These are phyloP conservation scores for Zaprionus nigranus DNA, from an alignment of 1,140 invertebrate genomes.

Conservation along the genomic window DNA sequence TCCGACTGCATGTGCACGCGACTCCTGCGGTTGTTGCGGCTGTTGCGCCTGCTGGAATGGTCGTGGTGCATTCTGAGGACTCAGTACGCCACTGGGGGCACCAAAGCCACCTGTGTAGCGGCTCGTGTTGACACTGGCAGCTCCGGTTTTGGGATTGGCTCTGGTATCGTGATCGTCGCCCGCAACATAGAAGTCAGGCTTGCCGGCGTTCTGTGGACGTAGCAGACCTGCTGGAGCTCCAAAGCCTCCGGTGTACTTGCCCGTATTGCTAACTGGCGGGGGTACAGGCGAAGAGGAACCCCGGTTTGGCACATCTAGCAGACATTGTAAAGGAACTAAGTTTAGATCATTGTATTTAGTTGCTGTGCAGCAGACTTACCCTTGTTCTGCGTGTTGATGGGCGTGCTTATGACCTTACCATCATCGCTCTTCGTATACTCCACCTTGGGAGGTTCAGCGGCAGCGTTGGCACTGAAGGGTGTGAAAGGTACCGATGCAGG, in stretches of 20 bases:
- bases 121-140: constrained; percentile 38
- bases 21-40: constrained; percentile 17
- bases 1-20: neutral
- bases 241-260: constrained; percentile 73
- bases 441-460: constrained; percentile 35
- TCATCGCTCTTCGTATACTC: constrained; percentile 80
- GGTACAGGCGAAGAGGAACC: neutral
- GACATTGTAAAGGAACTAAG: neutral
- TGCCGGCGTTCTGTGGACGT: constrained; percentile 38
- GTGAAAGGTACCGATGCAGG: neutral
- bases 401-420: constrained; percentile 79
- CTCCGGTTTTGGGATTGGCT: constrained; percentile 30
- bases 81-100: constrained; percentile 58
- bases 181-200: constrained; percentile 65
- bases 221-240: constrained; percentile 72
- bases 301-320: constrained; percentile 7
- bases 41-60: constrained; percentile 58
- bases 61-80: constrained; percentile 53
- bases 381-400: constrained; percentile 53
- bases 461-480: constrained; percentile 31
- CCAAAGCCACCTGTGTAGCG: constrained; percentile 68
- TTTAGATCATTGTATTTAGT: neutral
- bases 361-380: constrained; percentile 39
- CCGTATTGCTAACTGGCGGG: constrained; percentile 34
- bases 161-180: constrained; percentile 59